Base-by-base conservation (phyloP, 2,888 invertebrate species). In the Balanococcus diminutus region DNA sequence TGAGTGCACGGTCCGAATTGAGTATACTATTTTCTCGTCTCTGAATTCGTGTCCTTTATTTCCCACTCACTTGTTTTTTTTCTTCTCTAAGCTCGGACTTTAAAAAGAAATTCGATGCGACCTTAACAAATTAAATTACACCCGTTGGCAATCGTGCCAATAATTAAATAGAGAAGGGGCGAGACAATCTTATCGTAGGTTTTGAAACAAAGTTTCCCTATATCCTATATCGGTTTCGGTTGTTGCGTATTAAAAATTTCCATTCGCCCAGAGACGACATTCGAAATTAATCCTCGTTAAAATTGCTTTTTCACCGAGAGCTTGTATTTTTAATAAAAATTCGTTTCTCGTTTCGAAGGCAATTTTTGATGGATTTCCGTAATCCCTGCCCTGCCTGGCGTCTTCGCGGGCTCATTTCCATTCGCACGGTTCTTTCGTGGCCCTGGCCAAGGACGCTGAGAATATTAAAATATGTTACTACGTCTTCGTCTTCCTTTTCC, bases 141-240 rank as follows among this genome's bases (percentile, higher is more conserved):
- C 32, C 75, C 75, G 75, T 75, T 75, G 75, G 75, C 75, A 75
- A 75, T 75, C 75, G 75, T 75, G 75, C 75, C 75, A 75, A 75
- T 75, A 75, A 75, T 75, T 75, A 75, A 75, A 75, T 75, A 75
- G 32, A 28, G 67, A 42, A 51, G 19, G 8, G 36, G 19, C 32
- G 19, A 32, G 36, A 36, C 75, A 75, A 75, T 75, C 75, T 75
- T 75, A 32, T 75, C 75, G 25, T 75, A n/a, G n/a, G n/a, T n/a
- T n/a, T 19, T 51, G n/a, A 75, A 75, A 32, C 32, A 32, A 75
- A 75, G 75, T 75, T 75, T 75, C n/a, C 75, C 36, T 75, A 36
- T 75, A 75, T 75, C 75, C 36, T 75, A 36, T 75, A 75, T 75
- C 75, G 75, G 75, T 32, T 75, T n/a, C n/a, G n/a, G n/a, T n/a